Evolutionary conservation across 2,888 invertebrate genomes (phyloP).

Genomic region (Amiota minor): DNA sequence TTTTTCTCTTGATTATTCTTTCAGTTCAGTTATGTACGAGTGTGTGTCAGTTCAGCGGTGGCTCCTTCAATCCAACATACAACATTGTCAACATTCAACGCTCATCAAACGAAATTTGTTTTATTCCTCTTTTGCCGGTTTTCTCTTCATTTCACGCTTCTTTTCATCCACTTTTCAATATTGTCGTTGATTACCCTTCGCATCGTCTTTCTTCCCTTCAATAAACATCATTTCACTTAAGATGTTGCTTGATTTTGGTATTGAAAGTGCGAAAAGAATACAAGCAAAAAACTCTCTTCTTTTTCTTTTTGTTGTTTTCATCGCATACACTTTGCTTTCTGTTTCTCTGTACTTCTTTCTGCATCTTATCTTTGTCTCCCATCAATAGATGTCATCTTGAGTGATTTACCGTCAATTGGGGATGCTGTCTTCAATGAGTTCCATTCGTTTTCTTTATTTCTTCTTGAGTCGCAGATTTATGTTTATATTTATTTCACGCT

Average conservation of each 20-base stretch:
- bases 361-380: conserved; percentile 61
- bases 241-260: conserved; percentile 54
- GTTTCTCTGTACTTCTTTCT: neutral
- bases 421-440: conserved; percentile 65
- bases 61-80: neutral
- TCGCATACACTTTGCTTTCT: too few relatives aligned
- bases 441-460: conserved; percentile 22
- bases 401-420: conserved; percentile 72
- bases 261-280: conserved; percentile 68
- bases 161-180: conserved; percentile 24
- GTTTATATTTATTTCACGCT: conserved; percentile 64
- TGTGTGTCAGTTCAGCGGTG: neutral
- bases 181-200: conserved; percentile 38
- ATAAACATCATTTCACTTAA: conserved; percentile 47
- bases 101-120: too few relatives aligned
- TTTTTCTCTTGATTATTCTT: neutral
- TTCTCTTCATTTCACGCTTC: conserved; percentile 29
- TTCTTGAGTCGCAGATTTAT: conserved; percentile 53
- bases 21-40: too few relatives aligned
- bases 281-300: conserved; percentile 30
- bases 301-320: neutral
- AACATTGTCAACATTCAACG: conserved; percentile 7
- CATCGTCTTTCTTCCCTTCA: conserved; percentile 34
- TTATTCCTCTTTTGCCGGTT: neutral
- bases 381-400: conserved; percentile 71